Evolutionary conservation across 1,140 invertebrate genomes (phyloP).

Genomic region (Glossosoma conforme): DNA sequence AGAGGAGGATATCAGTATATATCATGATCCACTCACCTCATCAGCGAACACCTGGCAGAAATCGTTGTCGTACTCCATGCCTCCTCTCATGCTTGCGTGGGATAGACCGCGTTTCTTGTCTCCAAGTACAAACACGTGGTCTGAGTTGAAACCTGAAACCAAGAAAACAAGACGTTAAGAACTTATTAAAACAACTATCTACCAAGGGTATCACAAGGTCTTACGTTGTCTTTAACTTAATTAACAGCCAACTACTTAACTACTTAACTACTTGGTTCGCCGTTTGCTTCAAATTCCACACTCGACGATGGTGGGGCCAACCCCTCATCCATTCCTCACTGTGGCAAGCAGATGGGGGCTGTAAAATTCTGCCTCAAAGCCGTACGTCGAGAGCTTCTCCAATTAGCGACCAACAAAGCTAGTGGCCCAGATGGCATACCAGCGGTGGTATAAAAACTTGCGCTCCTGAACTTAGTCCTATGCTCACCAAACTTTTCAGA

Average conservation of each 20-base stretch:
- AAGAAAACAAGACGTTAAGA: slow-evolving; percentile 1
- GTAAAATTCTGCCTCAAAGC: no score
- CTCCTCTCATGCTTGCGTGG: slow-evolving; percentile 31
- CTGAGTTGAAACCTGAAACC: slow-evolving; percentile 36
- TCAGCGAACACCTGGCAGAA: slow-evolving; percentile 38
- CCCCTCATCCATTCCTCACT: slow-evolving; percentile 1
- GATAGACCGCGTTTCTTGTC: slow-evolving; percentile 40
- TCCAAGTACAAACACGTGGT: slow-evolving; percentile 38
- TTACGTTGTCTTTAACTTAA: slow-evolving; percentile 1
- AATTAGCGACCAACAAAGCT: no score
- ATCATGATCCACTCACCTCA: slow-evolving; percentile 39
- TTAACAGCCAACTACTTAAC: neutral
- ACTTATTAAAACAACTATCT: no score
- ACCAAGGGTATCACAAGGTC: no score
- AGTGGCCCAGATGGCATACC: no score
- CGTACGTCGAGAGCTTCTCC: no score
- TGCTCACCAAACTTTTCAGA: no score
- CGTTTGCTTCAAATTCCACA: no score
- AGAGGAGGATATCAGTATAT: no score
- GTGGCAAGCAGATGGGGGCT: no score
- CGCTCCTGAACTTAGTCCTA: no score
- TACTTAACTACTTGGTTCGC: neutral
- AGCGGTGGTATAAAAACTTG: no score
- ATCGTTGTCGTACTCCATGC: slow-evolving; percentile 29
- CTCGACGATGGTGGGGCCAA: neutral